Base-by-base conservation (phyloP, 2,797 vertebrate species). In the Brotula barbata region DNA sequence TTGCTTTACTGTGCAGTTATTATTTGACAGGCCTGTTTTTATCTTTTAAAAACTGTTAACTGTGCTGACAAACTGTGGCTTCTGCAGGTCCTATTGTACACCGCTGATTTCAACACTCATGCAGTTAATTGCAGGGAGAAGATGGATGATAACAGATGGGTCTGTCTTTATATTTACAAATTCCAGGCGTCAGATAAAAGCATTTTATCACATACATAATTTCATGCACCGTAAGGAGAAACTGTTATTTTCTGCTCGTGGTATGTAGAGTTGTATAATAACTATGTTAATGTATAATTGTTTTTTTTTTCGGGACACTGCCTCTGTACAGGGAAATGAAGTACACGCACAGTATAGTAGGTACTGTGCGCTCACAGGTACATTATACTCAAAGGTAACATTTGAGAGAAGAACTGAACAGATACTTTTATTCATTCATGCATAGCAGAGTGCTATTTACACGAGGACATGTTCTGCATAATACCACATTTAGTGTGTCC, bases 401-500 rank as follows among this genome's bases (percentile, higher is more conserved):
- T 52, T 56, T 52, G 41, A 49, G 15, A 17, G 19, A 51, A 34
- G 28, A 66, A 56, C 64, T 16, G 2, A 60, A 46, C 13, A 40
- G 7, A 37, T 23, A 14, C 57, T 73, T 75, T 70, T 52, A 75
- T 20, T 73, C 37, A 74, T 71, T 71, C 40, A 71, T 64, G 52
- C 68, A 36, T 34, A 31, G 23, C 53, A 62, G 55, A 71, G 45
- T 61, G 61, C 48, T 69, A 53, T 81, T 83, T 79, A 57, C 14
- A 21, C 50, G 55, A 66, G 40, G 58, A 70, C 67, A 61, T 55
- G 52, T 70, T 80, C 62, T 77, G 71, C 70, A 83, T 76, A 78
- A 80, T 59, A 66, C 57, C 60, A 64, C 64, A 50, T 81, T 86
- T 71, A 75, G 43, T 55, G 64, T 75, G 68, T 80, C 76, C 57